Percentiles rank a stretch among this genome's conserved stretches.
Conservation (phyloP, 2,113 vertebrate species). For the Elephantulus edwardii region DNA sequence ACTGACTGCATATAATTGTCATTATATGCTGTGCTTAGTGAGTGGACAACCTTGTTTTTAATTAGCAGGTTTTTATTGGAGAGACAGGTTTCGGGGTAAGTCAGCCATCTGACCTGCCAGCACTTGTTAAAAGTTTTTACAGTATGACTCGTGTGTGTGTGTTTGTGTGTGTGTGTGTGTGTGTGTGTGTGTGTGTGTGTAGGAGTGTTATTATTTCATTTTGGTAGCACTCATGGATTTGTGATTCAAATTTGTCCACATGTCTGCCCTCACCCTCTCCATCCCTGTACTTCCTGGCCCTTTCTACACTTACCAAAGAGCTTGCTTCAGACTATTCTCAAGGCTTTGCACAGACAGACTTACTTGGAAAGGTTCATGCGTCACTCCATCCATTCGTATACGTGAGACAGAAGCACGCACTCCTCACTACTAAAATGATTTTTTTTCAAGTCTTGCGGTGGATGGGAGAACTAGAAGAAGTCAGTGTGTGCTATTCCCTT, state of each 20-base stretch:
- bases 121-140: slow-evolving; percentile 68
- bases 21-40: slow-evolving; percentile 54
- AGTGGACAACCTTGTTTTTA: slow-evolving; percentile 67
- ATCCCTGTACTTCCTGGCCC: not conserved
- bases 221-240: not conserved
- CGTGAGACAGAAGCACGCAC: slow-evolving; percentile 4
- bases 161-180: slow-evolving; percentile 15
- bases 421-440: not conserved
- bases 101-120: slow-evolving; percentile 64
- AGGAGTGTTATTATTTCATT: slow-evolving; percentile 47
- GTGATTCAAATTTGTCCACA: not conserved
- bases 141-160: slow-evolving; percentile 54
- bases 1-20: slow-evolving; percentile 53
- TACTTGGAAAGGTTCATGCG: not conserved
- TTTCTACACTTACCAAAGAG: not conserved
- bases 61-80: slow-evolving; percentile 75
- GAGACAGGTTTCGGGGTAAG: slow-evolving; percentile 73
- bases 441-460: not conserved
- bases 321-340: not conserved
- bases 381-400: not conserved
- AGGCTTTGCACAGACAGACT: not conserved
- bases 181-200: slow-evolving; percentile 28
- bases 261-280: not conserved
- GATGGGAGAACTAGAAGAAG: not conserved
- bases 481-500: not conserved